Conservation (phyloP, 2,888 invertebrate genomes). For the Ceramica pisi region DNA sequence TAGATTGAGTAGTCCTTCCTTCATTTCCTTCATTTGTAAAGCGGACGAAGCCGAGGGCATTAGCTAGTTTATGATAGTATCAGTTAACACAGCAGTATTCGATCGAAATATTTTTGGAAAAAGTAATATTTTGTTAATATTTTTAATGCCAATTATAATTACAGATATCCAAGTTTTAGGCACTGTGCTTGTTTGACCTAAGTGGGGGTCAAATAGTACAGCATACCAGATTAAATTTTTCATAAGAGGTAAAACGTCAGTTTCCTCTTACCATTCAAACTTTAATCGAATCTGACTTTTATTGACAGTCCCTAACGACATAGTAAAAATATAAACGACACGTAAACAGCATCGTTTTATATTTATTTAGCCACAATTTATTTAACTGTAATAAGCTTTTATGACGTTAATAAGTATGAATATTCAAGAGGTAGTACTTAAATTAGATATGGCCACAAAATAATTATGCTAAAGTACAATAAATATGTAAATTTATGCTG, state of each 20-base stretch:
- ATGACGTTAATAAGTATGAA: constrained; percentile 62
- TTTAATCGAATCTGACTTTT: constrained; percentile 24
- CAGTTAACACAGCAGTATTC: not conserved
- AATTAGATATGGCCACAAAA: constrained; percentile 68
- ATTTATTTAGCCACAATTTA: constrained; percentile 55
- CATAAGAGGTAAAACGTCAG: not conserved
- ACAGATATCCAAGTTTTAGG: not conserved
- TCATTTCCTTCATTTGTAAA: too few relatives aligned
- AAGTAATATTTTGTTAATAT: too few relatives aligned
- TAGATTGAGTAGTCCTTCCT: too few relatives aligned
- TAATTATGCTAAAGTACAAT: constrained; percentile 75
- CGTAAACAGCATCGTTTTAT: constrained; percentile 44
- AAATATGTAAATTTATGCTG: constrained; percentile 81
- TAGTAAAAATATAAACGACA: constrained; percentile 39
- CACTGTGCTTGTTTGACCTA: not conserved
- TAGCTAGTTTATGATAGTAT: not conserved
- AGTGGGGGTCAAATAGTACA: too few relatives aligned
- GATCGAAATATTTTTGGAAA: not conserved
- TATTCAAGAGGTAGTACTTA: constrained; percentile 67
- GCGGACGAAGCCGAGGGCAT: too few relatives aligned
- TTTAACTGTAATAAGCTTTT: constrained; percentile 54
- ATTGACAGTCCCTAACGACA: constrained; percentile 27
- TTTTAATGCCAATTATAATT: not conserved
- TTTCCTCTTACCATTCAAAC: not conserved
- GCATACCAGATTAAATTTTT: not conserved